Evolutionary conservation across 1,140 invertebrate genomes (phyloP), one percentile per base, ranked within the genome.

Genomic region (Brachionus angularis): DNA sequence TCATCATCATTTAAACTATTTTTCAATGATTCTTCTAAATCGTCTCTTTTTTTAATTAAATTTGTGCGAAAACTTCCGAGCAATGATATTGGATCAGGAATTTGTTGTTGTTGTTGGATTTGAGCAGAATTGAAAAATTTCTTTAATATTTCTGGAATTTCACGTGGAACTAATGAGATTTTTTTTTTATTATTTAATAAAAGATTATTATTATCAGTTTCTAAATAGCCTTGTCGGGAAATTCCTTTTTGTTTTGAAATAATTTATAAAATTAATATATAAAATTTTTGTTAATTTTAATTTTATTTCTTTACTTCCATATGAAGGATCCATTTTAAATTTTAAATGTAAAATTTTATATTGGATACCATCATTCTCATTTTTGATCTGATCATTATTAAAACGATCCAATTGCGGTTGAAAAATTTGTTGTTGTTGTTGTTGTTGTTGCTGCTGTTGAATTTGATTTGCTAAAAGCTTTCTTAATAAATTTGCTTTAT

Each of bases 281-380:
- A 61, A 33, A 4, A 33, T 16, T 1, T 16, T 10, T 31, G 12
- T 25, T 33, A 36, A 18, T 21, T 18, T 1, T 61, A 18, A 3
- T 23, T 23, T 62, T 14, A 39, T 5, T 33, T 12, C 7, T 27
- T 42, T 64, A 64, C 61, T 64, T 64, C 36, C 61, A 18, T 29
- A 25, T 14, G 46, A 16, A 18, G 62, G 62, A 5, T 47, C 18
- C 1, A 67, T 34, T 36, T 49, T 50, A 5, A 67, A 25, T 23
- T 67, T 67, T 10, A 67, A 50, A 47, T 50, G 42, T n/a, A 67
- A 18, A 21, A 67, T 23, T 42, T 67, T 67, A n/a, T 67, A 67
- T 27, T 67, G n/a, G 0, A 33, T 12, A 47, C 33, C 62, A 34
- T 67, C 36, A 7, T 67, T 47, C 39, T 46, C 8, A 21, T 52